Evolutionary conservation across 2,797 vertebrate genomes (phyloP).

Genomic region (Gadopsis marmoratus): DNA sequence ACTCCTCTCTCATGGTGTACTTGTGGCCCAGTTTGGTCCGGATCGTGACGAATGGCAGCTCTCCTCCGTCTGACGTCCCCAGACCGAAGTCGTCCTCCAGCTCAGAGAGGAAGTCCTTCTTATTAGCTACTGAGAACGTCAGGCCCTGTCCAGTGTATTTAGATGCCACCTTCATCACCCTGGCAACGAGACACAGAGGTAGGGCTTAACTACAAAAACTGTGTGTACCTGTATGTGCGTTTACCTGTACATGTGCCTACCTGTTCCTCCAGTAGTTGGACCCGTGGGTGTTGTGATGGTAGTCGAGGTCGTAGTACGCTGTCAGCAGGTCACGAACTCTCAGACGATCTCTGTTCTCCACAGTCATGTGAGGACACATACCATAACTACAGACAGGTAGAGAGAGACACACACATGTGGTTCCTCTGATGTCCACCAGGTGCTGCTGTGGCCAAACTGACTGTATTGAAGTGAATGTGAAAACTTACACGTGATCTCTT

Average conservation of each 20-base stretch:
- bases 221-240: too few relatives aligned
- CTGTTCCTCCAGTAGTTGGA: constrained; percentile 88
- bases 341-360: constrained; percentile 81
- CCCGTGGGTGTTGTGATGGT: constrained; percentile 75
- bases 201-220: neutral
- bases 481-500: constrained; percentile 81
- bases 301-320: constrained; percentile 83
- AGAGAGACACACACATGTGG: neutral
- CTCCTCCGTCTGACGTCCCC: constrained; percentile 75
- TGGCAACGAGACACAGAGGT: constrained; percentile 38
- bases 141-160: constrained; percentile 74
- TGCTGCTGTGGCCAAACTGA: neutral
- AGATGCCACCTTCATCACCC: constrained; percentile 84
- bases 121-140: constrained; percentile 83
- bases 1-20: constrained; percentile 88
- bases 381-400: constrained; percentile 72
- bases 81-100: constrained; percentile 85
- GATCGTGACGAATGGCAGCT: constrained; percentile 82
- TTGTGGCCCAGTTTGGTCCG: constrained; percentile 83
- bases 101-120: constrained; percentile 82
- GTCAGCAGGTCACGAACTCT: constrained; percentile 83
- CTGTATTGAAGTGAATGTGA: neutral
- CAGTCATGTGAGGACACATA: constrained; percentile 84
- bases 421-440: neutral
- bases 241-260: neutral